Evolutionary conservation across 2,888 invertebrate species (phyloP), one percentile per base, ranked within the genome.

Genomic region (Lasioglossum leucozonium): DNA sequence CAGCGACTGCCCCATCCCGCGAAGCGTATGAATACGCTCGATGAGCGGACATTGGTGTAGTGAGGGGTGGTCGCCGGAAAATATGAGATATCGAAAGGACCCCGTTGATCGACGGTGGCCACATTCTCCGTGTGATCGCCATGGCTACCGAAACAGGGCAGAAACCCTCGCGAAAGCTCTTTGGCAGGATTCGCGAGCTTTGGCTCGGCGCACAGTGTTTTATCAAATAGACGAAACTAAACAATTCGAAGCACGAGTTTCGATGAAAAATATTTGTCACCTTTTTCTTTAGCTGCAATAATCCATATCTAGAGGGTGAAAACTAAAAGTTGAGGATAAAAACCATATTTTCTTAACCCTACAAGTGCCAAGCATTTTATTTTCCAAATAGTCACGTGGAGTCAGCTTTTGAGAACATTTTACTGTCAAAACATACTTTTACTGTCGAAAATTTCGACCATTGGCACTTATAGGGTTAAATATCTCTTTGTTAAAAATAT

Each of bases 101-200:
- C 75, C 77, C 85, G 37, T 89, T 85, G 83, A 82, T 89, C 85
- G 69, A 55, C 81, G 72, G 67, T 47, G 34, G 67, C 72, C 87
- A 81, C 82, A 77, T 82, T 82, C 85, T 87, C 73, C 78, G 88
- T 84, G 85, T 88, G 75, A 88, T 91, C 87, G 84, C 81, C 85
- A 90, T 91, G 88, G 77, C 84, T 82, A 89, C 88, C 77, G 75
- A 55, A 51, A 77, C 81, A 80, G 88, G 37, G 34, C 37, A 18
- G 67, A 55, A n/a, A 69, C 69, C 69, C 69, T n/a, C 4, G n/a
- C 13, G 37, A 22, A 34, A 37, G 4, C 37, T 10, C 37, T 67
- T 67, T 67, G 22, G 34, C 37, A 67, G 37, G 10, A 67, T 37
- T 18, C 34, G 34, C 65, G 65, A 34, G 65, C 34, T 30, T n/a